A percentile compares a stretch with the other conserved stretches of the same genome.
Conservation (phyloP, 2,888 invertebrate genomes). For the Syrphus vitripennis region DNA sequence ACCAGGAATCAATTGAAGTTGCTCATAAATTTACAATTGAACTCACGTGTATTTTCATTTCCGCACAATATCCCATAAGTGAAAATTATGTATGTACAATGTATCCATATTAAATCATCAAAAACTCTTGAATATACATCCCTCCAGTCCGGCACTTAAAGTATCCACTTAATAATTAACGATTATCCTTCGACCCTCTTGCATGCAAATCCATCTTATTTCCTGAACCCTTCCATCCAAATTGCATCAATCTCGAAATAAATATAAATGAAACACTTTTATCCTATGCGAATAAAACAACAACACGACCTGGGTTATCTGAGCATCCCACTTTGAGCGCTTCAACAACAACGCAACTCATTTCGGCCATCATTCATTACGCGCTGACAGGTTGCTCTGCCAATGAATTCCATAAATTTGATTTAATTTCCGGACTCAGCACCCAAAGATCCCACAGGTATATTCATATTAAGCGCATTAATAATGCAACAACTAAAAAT, state of each 20-base stretch:
- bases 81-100: too few relatives aligned
- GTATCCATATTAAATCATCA: constrained; percentile 30
- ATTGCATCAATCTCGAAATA: constrained; percentile 36
- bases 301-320: neutral
- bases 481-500: constrained; percentile 77
- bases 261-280: constrained; percentile 60
- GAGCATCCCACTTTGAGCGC: constrained; percentile 12
- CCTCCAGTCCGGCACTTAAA: constrained; percentile 55
- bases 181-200: constrained; percentile 65
- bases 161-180: constrained; percentile 66
- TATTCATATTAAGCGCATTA: constrained; percentile 73
- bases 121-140: neutral
- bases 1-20: constrained; percentile 5
- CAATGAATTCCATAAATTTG: constrained; percentile 69
- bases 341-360: constrained; percentile 36
- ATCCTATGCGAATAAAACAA: neutral
- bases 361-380: constrained; percentile 66
- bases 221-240: constrained; percentile 21
- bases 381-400: constrained; percentile 47
- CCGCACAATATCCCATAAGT: neutral
- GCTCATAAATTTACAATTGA: neutral
- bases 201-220: constrained; percentile 56
- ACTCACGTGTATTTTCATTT: neutral
- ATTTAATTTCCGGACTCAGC: constrained; percentile 71
- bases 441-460: constrained; percentile 67